These are phyloP conservation scores for Agrenia bidenticulata DNA, from an alignment of 2,888 invertebrate genomes.

Conservation along the genomic window DNA sequence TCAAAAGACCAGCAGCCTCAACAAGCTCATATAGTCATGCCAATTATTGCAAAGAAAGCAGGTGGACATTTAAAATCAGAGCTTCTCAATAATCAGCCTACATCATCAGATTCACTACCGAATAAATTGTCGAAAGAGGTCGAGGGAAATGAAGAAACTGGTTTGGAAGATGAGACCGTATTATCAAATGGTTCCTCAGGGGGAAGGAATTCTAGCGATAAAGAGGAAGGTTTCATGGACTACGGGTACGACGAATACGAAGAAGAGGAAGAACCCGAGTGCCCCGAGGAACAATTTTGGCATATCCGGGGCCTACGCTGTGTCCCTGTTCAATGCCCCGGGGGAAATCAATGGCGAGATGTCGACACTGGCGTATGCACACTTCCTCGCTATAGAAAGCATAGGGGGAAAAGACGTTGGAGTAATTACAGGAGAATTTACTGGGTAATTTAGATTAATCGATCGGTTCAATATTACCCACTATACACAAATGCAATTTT, in stretches of 20 bases:
- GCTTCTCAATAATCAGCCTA: constrained; percentile 1
- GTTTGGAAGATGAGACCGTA: too few relatives aligned
- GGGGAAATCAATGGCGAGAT: constrained; percentile 30
- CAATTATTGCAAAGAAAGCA: constrained; percentile 37
- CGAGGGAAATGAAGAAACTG: too few relatives aligned
- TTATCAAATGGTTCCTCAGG: too few relatives aligned
- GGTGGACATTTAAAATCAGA: constrained; percentile 31
- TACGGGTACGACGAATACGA: constrained; percentile 16
- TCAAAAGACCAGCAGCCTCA: not conserved
- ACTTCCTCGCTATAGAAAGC: not conserved
- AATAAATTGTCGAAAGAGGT: too few relatives aligned
- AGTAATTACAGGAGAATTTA: too few relatives aligned
- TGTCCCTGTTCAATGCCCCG: constrained; percentile 36
- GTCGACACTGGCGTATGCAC: constrained; percentile 25
- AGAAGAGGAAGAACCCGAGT: constrained; percentile 32
- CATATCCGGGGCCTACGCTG: constrained; percentile 31
- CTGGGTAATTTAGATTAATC: too few relatives aligned
- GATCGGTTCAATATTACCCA: too few relatives aligned
- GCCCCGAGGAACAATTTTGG: constrained; percentile 30
- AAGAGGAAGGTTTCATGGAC: not conserved
- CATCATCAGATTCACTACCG: not conserved
- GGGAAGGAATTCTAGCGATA: not conserved
- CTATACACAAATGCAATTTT: too few relatives aligned
- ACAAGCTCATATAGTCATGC: not conserved
- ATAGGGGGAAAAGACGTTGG: too few relatives aligned